Base-by-base conservation (phyloP, 2,113 vertebrate species). In the Hippocampus mohnikei region DNA sequence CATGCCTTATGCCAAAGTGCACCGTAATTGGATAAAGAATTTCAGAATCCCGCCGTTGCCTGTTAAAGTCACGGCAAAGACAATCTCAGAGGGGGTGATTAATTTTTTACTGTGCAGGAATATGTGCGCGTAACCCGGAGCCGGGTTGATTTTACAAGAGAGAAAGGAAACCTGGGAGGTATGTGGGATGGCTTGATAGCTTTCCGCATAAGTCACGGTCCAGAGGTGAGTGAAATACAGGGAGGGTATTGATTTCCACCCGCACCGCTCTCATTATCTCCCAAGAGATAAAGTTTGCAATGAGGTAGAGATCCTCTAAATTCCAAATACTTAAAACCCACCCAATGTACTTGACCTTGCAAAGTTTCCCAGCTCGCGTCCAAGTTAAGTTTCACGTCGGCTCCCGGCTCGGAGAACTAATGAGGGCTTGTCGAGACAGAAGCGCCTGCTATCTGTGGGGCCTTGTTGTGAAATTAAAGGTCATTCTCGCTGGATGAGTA, bases 381-480 rank as follows among this genome's bases (percentile, higher is more conserved):
- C 69, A 84, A 89, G 78, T 79, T 85, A 89, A 86, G 87, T 90
- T 85, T 76, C 66, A 72, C 82, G 80, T 58, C 56, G 48, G 60
- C 84, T 76, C 72, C 67, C 33, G 73, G 84, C 80, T n/a, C 72
- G 69, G 71, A 27, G 40, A 82, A 84, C 81, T 86, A 88, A 90
- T 87, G 87, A 90, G 86, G 76, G 67, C 77, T 76, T 81, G 81
- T 60, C 20, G 75, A 81, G 74, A 79, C 80, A 81, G 70, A 73
- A 56, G 84, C 29, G 62, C 18, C 33, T 20, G 69, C 81, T 85
- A 81, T 88, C 85, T 87, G 73, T 74, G 13, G 83, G 79, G 87
- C 81, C 84, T 84, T 87, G 85, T 89, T 89, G 83, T 88, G 83
- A 88, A 89, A 89, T 89, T 77, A 88, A 88, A 90, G 90, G 88